Conservation (phyloP, 2,888 invertebrate species). For the Gryllus longicercus region DNA sequence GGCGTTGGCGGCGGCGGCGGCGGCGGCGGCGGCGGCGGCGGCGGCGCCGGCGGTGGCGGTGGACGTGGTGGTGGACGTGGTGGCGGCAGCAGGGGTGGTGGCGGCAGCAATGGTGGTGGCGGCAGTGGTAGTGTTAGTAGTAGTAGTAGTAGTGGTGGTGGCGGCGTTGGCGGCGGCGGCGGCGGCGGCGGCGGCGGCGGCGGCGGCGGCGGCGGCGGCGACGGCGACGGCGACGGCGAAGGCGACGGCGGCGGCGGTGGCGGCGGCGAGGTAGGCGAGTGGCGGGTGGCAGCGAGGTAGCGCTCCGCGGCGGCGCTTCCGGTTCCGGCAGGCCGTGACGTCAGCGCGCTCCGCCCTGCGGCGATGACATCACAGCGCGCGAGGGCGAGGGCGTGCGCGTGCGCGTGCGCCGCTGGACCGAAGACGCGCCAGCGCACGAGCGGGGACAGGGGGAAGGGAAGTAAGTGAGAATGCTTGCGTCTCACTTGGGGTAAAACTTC, state of each 20-base stretch:
- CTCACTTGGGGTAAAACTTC: neutral
- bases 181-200: neutral
- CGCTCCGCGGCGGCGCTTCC: constrained; percentile 4
- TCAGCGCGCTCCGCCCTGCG: neutral
- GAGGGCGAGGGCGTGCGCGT: neutral
- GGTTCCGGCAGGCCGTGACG: neutral
- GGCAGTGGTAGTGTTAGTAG: no score
- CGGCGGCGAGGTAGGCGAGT: no score
- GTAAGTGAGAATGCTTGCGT: neutral
- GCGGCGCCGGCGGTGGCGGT: neutral
- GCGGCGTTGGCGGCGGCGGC: neutral
- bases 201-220: neutral
- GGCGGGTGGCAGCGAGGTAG: neutral
- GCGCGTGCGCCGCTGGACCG: neutral
- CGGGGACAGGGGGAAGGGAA: no score
- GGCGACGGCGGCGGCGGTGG: neutral
- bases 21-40: neutral
- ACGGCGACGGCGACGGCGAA: no score
- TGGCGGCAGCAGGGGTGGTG: neutral
- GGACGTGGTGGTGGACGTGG: neutral
- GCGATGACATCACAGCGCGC: neutral
- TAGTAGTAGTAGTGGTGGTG: no score
- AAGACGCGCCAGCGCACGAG: no score
- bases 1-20: neutral
- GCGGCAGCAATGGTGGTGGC: neutral